phyloP scores from a whole-genome alignment of 1,140 invertebrate genomes.

The Euura lappo region DNA sequence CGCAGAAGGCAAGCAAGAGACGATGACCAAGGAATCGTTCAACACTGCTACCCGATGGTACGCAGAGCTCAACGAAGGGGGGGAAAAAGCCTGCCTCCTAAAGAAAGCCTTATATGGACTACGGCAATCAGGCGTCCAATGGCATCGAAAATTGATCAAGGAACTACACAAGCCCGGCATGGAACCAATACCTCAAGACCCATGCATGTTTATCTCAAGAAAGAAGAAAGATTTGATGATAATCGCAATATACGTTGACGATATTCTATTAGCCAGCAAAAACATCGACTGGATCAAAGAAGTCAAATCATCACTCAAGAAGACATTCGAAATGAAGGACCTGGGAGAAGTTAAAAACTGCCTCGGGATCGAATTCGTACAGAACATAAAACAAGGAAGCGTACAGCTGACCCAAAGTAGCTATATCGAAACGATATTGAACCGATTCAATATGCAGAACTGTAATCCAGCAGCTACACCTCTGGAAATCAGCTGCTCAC shows the following conservation, averaged over 20 bases:
- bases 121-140: conserved; percentile 15
- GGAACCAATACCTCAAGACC: conserved; percentile 11
- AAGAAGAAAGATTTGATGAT: conserved; percentile 19
- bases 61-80: not conserved
- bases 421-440: conserved; percentile 25
- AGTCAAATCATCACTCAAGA: conserved; percentile 19
- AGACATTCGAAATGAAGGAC: conserved; percentile 26
- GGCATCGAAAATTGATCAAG: conserved; percentile 15
- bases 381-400: conserved; percentile 12
- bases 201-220: conserved; percentile 32
- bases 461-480: conserved; percentile 25
- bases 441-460: conserved; percentile 31
- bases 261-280: conserved; percentile 38
- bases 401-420: conserved; percentile 19
- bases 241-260: conserved; percentile 39
- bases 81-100: conserved; percentile 1
- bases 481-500: conserved; percentile 31
- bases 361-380: conserved; percentile 19
- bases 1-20: not conserved
- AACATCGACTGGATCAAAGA: conserved; percentile 14
- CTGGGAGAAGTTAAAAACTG: conserved; percentile 20
- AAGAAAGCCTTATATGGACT: not conserved
- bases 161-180: not conserved
- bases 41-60: not conserved
- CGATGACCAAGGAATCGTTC: conserved; percentile 8